Evolutionary conservation across 64 coral and sea anemone species (phyloP), one percentile per base, ranked within the genome.

Genomic region (Pocillopora damicornis): DNA sequence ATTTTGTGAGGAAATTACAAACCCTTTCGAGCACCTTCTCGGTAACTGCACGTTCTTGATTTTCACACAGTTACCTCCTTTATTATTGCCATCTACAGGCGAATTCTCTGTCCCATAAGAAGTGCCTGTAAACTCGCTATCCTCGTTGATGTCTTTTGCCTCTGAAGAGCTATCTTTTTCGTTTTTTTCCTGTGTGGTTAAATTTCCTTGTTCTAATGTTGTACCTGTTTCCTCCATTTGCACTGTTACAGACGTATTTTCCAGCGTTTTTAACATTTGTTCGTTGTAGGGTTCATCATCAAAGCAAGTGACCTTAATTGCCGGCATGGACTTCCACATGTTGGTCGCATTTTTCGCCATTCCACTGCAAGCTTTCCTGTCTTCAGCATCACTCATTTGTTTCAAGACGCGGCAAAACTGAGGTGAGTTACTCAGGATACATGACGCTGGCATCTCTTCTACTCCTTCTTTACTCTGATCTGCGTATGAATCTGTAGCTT

Each of bases 281-380:
- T 85, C 18, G 9, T 85, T 85, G 18, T 73, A 58, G 6, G n/a
- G 9, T 17, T 85, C 81, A 37, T 84, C 81, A 26, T 85, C 81
- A 30, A 85, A 85, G 36, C 81, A 58, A 9, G 81, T 85, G 20
- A 85, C 65, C 11, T 85, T 16, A 30, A 85, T 85, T 13, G 16
- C 22, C 18, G 81, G 81, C 36, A 66, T 45, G 51, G 37, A 85
- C 67, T 18, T 83, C 61, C 80, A 37, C 17, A 61, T 36, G 9
- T 16, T 23, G 20, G 0, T 11, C 15, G 62, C 26, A 66, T 62
- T 67, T 36, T 63, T 63, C 13, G 13, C 37, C 13, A 45, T 37
- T 45, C 80, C 62, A 0, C 13, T 68, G 80, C 45, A 37, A 22
- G 67, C 15, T 3, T 20, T 66, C 35, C 5, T 7, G 7, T 51